Evolutionary conservation across 2,797 vertebrate genomes (phyloP).

Genomic region (Tenualosa thibaudeaui): DNA sequence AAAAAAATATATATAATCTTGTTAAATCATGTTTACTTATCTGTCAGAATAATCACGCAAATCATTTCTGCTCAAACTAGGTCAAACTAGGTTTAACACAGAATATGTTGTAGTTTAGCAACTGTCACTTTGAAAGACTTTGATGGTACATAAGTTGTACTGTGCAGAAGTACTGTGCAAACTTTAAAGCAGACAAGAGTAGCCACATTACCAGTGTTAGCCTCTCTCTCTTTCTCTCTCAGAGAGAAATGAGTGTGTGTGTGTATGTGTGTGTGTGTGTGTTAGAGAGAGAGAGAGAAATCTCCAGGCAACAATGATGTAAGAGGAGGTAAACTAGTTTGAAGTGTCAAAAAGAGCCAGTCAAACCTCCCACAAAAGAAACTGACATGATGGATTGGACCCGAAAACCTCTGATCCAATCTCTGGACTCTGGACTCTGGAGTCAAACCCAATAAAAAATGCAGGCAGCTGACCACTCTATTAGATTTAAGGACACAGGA

Average conservation of each 20-base stretch:
- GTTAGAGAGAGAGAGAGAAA: background rate
- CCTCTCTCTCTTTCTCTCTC: background rate
- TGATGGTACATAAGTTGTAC: too few species aligned
- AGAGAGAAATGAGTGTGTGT: background rate
- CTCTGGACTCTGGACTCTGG: constrained; percentile 29
- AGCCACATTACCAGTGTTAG: background rate
- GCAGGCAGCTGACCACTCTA: constrained; percentile 13
- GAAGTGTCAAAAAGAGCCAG: constrained; percentile 31
- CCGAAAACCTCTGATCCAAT: constrained; percentile 35
- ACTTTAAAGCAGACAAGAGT: background rate
- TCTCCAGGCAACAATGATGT: constrained; percentile 39
- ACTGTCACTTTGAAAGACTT: background rate
- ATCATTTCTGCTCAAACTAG: background rate
- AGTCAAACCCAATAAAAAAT: background rate
- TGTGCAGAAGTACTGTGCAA: background rate
- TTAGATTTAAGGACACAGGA: background rate
- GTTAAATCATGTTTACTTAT: background rate
- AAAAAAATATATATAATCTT: background rate
- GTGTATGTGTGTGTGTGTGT: background rate
- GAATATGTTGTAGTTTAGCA: background rate
- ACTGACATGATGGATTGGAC: constrained; percentile 48
- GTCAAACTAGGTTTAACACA: background rate
- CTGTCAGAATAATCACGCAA: background rate
- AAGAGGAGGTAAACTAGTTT: constrained; percentile 44
- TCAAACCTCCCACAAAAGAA: constrained; percentile 38